Base-by-base conservation (phyloP, 2,888 invertebrate species). In the Sepiola atlantica region DNA sequence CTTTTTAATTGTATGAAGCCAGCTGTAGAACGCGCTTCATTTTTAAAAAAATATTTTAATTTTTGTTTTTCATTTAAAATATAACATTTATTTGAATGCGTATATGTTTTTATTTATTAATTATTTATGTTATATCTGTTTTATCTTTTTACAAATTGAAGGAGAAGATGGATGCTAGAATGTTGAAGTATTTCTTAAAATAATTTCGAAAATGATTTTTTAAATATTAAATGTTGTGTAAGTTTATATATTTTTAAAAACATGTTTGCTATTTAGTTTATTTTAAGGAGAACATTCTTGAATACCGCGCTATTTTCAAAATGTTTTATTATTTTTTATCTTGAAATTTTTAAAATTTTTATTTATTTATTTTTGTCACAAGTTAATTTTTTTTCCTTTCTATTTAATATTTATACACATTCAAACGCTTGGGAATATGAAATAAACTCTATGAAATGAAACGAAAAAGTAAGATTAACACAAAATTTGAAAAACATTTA, bases 41-140 rank as follows among this genome's bases (percentile, higher is more conserved):
- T 77, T 77, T 77, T 77, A 77, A 77, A 77, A 77, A 77, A n/a
- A n/a, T n/a, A n/a, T 77, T 77, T 77, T 77, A n/a, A 77, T 77
- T 77, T 77, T 77, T 77, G n/a, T 77, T 77, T n/a, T 77, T n/a
- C 16, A 77, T 77, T 77, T n/a, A 77, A 77, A n/a, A 77, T 77
- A 77, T 77, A 77, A 77, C 77, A 77, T 77, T 77, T 77, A 77
- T 77, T n/a, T 77, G 77, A 16, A n/a, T 21, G 77, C 12, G n/a
- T 77, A 18, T 77, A 16, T 77, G n/a, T 77, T 77, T 77, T 45
- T 45, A 45, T 45, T 45, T 45, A 45, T 45, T 45, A 45, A 8
- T 45, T 45, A 45, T 45, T 45, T 45, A 8, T 45, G 45, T 45
- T 45, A 45, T 45, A 45, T 45, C 45, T 45, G 45, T 45, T 61